A percentile compares a stretch with the other conserved stretches of the same genome.
Conservation (phyloP, 2,888 invertebrate species). For the Scaptomyza parva region DNA sequence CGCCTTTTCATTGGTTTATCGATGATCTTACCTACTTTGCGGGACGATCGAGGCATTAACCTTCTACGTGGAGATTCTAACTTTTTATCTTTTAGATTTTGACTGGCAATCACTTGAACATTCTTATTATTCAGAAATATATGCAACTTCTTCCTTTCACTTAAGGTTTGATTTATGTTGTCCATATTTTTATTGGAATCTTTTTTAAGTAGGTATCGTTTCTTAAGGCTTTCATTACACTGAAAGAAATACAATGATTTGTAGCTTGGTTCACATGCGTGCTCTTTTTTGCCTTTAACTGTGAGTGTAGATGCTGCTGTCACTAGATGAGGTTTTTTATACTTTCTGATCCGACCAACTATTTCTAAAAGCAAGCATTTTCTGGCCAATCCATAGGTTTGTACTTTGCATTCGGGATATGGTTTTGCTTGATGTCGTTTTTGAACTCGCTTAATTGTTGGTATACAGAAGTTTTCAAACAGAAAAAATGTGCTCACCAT, state of each 20-base stretch:
- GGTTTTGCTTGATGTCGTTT: fast-evolving
- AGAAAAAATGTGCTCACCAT: too few species aligned
- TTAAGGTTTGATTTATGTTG: not conserved
- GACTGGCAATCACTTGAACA: constrained; percentile 6
- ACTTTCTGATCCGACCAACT: not conserved
- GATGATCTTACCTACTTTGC: constrained; percentile 10
- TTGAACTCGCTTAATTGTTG: not conserved
- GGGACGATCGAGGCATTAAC: fast-evolving
- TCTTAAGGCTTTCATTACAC: too few species aligned
- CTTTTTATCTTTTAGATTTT: not conserved
- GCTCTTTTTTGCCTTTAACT: too few species aligned
- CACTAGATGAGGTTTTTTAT: too few species aligned
- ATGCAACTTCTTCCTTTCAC: not conserved
- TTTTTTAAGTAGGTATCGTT: too few species aligned
- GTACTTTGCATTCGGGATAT: constrained; percentile 8
- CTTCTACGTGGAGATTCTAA: not conserved
- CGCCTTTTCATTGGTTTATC: not conserved
- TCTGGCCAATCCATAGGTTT: constrained; percentile 23
- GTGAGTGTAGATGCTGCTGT: too few species aligned
- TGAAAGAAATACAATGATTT: too few species aligned
- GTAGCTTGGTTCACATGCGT: not conserved
- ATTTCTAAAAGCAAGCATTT: constrained; percentile 13
- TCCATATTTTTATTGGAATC: too few species aligned
- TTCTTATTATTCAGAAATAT: constrained; percentile 5
- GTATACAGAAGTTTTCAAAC: too few species aligned